Base-by-base conservation (phyloP, 2,113 vertebrate genomes). In the Rhegmatorhina hoffmannsi region DNA sequence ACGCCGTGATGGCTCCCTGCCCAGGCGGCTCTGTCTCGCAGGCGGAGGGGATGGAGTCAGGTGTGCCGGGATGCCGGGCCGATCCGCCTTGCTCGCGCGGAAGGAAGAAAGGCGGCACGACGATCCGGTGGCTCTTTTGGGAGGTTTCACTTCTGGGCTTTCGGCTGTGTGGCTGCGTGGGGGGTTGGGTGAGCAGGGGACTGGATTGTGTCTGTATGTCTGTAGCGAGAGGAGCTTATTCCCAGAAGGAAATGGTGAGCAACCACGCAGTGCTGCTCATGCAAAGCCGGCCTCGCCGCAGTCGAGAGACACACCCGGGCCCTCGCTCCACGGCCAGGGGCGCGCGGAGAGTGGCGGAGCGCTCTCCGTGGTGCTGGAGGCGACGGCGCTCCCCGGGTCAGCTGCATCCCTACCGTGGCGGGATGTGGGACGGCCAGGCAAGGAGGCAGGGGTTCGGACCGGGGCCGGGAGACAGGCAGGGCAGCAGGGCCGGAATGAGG, bases 341-440 rank as follows among this genome's bases (percentile, higher is more conserved):
- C 31, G 38, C 46, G 13, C 10, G 29, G 19, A 7, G 46, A 7
- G 4, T 2, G 25, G 10, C 17, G 9, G 44, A 47, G 47, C 53
- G 79, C 94, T 93, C 46, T 95, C 87, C 91, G 58, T 58, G 91
- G 87, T 93, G 63, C 94, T 93, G 78, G 10, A 75, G 29, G 19
- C 4, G 36, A 36, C 24, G 21, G 43, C 25, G 13, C 55, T 25
- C 3, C 20, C 46, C 18, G 10, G 36, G 21, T 23, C 82, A 13
- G 66, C 59, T 1, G 52, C 81, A 4, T 11, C 17, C 62, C 40
- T 9, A 8, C 17, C 49, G 7, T 36, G 29, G 13, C 9, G 14
- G 26, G 26, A 9, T 2, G 25, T 26, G 34, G 63, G n/a, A 3
- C 12, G 47, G 43, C 3, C 21, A 18, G 40, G 31, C 52, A 15